Percentiles rank a stretch among this genome's conserved stretches.
Conservation (phyloP, 2,888 invertebrate species). For the Idaea straminata region DNA sequence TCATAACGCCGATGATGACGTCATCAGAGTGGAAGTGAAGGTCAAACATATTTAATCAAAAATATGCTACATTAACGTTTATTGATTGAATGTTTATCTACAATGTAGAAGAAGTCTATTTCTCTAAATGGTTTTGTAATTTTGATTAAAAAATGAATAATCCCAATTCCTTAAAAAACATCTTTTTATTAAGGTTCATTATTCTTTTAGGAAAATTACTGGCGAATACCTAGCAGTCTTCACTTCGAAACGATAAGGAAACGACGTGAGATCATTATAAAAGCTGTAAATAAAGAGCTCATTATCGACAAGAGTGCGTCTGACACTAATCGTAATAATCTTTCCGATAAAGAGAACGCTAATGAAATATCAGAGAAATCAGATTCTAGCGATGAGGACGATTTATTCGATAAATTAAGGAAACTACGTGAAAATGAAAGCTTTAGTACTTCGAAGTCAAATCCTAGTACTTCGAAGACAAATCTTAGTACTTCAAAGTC, state of each 20-base stretch:
- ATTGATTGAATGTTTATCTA: too few species aligned
- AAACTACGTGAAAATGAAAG: slow-evolving; percentile 52
- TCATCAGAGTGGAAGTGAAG: too few species aligned
- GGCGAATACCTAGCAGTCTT: slow-evolving; percentile 89
- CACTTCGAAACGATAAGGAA: slow-evolving; percentile 77
- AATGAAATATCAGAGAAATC: slow-evolving; percentile 16
- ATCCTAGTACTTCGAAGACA: background rate
- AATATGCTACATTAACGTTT: too few species aligned
- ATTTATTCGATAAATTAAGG: slow-evolving; percentile 65
- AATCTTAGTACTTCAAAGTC: slow-evolving; percentile 6
- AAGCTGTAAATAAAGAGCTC: slow-evolving; percentile 77
- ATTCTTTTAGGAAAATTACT: slow-evolving; percentile 86
- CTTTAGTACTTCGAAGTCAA: slow-evolving; percentile 2
- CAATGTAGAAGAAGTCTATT: too few species aligned
- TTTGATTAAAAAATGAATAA: too few species aligned
- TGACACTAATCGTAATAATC: slow-evolving; percentile 6
- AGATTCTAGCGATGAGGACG: slow-evolving; percentile 64
- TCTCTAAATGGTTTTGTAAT: too few species aligned
- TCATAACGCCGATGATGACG: too few species aligned
- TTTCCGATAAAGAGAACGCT: slow-evolving; percentile 10
- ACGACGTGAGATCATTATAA: slow-evolving; percentile 76
- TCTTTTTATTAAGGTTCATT: slow-evolving; percentile 10
- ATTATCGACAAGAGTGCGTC: slow-evolving; percentile 42
- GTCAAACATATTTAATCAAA: too few species aligned
- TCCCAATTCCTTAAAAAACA: too few species aligned